Evolutionary conservation across 2,888 invertebrate species (phyloP).

Genomic region (Leptinotarsa juncta): DNA sequence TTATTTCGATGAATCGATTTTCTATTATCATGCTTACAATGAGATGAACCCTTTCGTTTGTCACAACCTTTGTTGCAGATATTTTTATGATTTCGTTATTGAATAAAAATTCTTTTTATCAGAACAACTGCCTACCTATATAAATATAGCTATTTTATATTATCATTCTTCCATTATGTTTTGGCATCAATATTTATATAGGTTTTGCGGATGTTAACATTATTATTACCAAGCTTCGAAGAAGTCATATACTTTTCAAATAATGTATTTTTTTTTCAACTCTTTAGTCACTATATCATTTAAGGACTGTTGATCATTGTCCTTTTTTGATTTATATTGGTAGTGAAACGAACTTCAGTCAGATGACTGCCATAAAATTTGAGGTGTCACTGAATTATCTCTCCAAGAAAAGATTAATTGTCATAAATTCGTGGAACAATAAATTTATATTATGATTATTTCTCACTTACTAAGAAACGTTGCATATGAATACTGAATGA

Average conservation of each 20-base stretch:
- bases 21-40: too few species aligned
- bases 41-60: too few species aligned
- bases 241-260: conserved; percentile 2
- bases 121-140: background rate
- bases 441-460: too few species aligned
- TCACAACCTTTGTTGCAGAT: too few species aligned
- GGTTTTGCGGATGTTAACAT: background rate
- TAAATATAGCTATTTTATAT: too few species aligned
- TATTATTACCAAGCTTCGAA: background rate
- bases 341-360: background rate
- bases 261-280: background rate
- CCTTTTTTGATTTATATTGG: background rate
- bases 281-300: background rate
- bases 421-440: too few species aligned
- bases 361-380: background rate
- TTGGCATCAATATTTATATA: conserved; percentile 2
- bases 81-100: too few species aligned
- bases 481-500: too few species aligned
- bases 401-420: too few species aligned
- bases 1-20: too few species aligned
- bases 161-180: background rate
- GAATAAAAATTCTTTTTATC: too few species aligned
- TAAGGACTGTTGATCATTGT: background rate
- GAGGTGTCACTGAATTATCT: background rate
- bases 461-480: too few species aligned